Evolutionary conservation across 2,113 vertebrate genomes (phyloP), one percentile per base, ranked within the genome.

Genomic region (Reinhardtius hippoglossoides): DNA sequence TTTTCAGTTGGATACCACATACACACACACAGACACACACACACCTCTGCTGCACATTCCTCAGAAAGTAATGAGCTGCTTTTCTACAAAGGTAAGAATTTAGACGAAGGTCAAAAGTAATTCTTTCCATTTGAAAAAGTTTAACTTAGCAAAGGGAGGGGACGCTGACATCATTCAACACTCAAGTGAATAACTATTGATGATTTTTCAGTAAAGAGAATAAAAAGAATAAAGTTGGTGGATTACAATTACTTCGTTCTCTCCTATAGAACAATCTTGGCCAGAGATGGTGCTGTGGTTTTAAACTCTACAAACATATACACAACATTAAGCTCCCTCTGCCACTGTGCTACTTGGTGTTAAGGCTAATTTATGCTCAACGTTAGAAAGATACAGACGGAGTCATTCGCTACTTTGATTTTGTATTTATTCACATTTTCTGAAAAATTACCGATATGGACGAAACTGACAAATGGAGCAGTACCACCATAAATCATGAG

Each of bases 51-150:
- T 58, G 27, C 71, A 87, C 80, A 88, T 91, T 90, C 85, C 80
- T 78, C 76, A 82, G 27, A 74, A 76, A 80, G 78, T 81, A 91
- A 89, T 86, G 85, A 89, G 83, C 85, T 74, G 70, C 81, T 84
- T 81, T 62, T 75, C 80, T 67, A 67, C 83, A 80, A 75, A 86
- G 80, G 80, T 87, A 84, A 74, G 74, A 80, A 75, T 37, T 84
- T 78, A 83, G 74, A 69, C 37, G 48, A 74, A 81, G 71, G 84
- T 76, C 79, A 81, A 52, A 75, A 80, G 69, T 72, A 64, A 61
- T 66, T 69, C 70, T 77, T 72, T 78, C 70, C 70, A 71, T 69
- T 61, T 76, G 5, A 59, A 52, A 82, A 82, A 75, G 67, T 82
- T 66, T 2, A 76, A 56, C 67, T 87, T 27, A 56, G 71, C 56